phyloP scores from a whole-genome alignment of 2,888 invertebrate genomes.

The Labia minor region DNA sequence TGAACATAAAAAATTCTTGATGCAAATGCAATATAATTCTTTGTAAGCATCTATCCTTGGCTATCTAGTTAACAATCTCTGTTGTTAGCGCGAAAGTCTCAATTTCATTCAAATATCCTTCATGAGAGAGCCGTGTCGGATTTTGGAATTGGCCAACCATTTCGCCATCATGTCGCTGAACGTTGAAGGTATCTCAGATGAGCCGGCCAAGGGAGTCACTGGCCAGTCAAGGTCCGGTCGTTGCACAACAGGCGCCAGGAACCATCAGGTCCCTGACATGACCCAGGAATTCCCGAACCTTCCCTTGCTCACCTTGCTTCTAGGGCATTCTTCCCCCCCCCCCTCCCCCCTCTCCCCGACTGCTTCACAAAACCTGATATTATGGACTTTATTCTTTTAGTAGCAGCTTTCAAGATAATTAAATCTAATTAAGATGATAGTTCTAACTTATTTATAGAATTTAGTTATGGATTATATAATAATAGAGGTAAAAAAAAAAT shows the following conservation, averaged over 20 bases:
- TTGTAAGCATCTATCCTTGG: background rate
- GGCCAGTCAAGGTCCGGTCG: background rate
- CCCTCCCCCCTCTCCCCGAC: too few relatives aligned
- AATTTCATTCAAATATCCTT: constrained; percentile 5
- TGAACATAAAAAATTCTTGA: too few relatives aligned
- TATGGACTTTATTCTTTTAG: too few relatives aligned
- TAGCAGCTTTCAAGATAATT: too few relatives aligned
- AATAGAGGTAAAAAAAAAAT: too few relatives aligned
- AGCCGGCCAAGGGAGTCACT: constrained; percentile 2
- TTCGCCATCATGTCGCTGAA: constrained; percentile 1
- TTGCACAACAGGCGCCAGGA: background rate
- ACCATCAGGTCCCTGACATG: background rate
- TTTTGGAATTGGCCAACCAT: background rate
- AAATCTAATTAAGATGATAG: too few relatives aligned
- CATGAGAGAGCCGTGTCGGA: background rate
- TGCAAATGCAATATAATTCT: background rate
- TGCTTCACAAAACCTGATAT: too few relatives aligned
- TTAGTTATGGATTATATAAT: too few relatives aligned
- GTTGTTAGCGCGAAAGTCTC: constrained; percentile 7
- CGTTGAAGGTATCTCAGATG: background rate
- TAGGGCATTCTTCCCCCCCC: background rate
- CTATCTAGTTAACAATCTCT: background rate
- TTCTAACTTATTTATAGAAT: too few relatives aligned
- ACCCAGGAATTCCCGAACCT: background rate
- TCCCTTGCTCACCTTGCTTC: background rate